Evolutionary conservation across 2,888 invertebrate genomes (phyloP).

Genomic region (Drosophila siamana): DNA sequence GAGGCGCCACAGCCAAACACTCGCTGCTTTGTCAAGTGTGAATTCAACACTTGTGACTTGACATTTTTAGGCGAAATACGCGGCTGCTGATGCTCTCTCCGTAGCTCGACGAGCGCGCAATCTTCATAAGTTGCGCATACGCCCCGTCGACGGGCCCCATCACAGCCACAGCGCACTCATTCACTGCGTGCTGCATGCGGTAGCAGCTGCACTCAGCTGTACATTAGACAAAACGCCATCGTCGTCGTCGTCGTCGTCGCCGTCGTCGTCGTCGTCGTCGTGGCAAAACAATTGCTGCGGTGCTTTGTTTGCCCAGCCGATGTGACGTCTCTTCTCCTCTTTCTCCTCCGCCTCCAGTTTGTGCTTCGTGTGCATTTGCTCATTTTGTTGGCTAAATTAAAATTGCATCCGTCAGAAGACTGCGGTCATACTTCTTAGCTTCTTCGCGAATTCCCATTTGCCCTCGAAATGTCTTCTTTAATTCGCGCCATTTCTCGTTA

Average conservation of each 20-base stretch:
- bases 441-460: conserved; percentile 29
- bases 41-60: conserved; percentile 80
- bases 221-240: conserved; percentile 66
- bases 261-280: conserved; percentile 16
- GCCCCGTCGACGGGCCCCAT: conserved; percentile 23
- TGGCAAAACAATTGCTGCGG: conserved; percentile 60
- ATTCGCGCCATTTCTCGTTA: not conserved
- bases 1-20: conserved; percentile 22
- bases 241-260: too few species aligned
- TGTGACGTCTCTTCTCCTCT: conserved; percentile 21
- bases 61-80: conserved; percentile 75
- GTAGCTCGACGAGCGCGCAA: conserved; percentile 27
- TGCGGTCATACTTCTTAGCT: conserved; percentile 16
- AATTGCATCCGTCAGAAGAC: conserved; percentile 67
- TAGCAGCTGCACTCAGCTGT: conserved; percentile 66
- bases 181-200: too few species aligned
- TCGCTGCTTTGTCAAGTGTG: conserved; percentile 75
- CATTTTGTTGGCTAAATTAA: conserved; percentile 71
- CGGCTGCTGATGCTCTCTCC: conserved; percentile 7
- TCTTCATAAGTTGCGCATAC: conserved; percentile 73
- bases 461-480: not conserved
- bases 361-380: too few species aligned
- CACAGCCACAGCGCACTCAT: conserved; percentile 24
- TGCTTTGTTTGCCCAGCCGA: conserved; percentile 68
- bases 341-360: too few species aligned